Evolutionary conservation across 2,888 invertebrate genomes (phyloP), one percentile per base, ranked within the genome.

Genomic region (Eupelmus urozonus): DNA sequence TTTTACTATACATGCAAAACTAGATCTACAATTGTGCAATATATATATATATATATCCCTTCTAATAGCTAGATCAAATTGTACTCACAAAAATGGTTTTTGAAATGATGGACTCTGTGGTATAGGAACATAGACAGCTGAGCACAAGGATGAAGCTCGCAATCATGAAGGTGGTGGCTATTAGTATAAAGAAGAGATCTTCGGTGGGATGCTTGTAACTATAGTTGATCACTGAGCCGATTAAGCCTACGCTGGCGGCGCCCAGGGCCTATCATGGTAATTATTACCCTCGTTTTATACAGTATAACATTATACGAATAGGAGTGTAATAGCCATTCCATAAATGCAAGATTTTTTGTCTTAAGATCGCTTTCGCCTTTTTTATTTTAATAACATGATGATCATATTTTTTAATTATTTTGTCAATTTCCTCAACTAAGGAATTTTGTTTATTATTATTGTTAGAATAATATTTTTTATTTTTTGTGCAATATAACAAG

Each of bases 61-160:
- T n/a, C n/a, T n/a, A n/a, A n/a, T n/a, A 34, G 34, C 34, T 5
- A 49, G 16, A 49, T 49, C 49, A 11, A 40, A 40, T 40, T 74
- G 23, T 87, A 94, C 95, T 94, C 90, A 95, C 95, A 85, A 93
- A 94, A 81, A 94, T 92, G 1, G 95, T 96, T 91, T 96, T 96
- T 0, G 96, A 93, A 84, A 97, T 93, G 83, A 96, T 94, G 42
- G 95, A 93, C n/a, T 96, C 94, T 0, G 96, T 95, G 18, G 96
- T 93, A 65, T 96, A 91, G 1, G 96, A 96, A 40, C 94, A 91
- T n/a, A 96, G 84, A 83, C 95, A 96, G 0, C 96, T 93, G 3
- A 94, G 85, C 53, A 96, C 89, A 55, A 96, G 88, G 81, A 96
- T 93, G 85, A 95, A 94, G 25, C 96, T 96, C 69, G 95, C 94